Evolutionary conservation across 1,140 invertebrate species (phyloP).

Genomic region (Drosophila obscura): DNA sequence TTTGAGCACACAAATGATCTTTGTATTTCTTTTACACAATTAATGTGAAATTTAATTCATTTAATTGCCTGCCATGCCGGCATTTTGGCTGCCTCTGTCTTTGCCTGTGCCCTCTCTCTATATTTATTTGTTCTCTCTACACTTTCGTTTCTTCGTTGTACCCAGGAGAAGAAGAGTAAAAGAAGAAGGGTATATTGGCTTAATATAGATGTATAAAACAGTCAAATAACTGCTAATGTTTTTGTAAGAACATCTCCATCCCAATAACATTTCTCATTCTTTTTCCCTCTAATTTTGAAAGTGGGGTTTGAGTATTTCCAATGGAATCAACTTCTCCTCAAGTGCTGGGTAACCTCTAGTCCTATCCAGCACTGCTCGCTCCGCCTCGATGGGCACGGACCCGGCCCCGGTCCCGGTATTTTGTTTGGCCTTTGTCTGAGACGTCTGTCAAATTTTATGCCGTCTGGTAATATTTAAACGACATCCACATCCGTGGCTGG

Average conservation of each 20-base stretch:
- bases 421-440: constrained; percentile 65
- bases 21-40: constrained; percentile 50
- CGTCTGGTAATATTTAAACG: constrained; percentile 78
- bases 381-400: constrained; percentile 18
- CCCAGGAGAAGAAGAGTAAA: not conserved
- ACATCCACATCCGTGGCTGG: constrained; percentile 71
- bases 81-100: constrained; percentile 23
- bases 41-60: constrained; percentile 76
- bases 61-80: constrained; percentile 62
- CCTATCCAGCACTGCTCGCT: not conserved
- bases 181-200: not conserved
- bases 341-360: not conserved
- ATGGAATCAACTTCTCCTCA: not conserved
- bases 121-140: constrained; percentile 19
- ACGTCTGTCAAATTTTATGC: constrained; percentile 79
- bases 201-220: not conserved
- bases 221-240: not conserved
- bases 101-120: not conserved
- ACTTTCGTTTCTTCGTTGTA: constrained; percentile 56
- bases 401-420: constrained; percentile 52
- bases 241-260: too few species aligned
- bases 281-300: too few species aligned
- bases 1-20: constrained; percentile 36
- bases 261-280: too few species aligned
- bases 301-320: not conserved